Evolutionary conservation across 2,797 vertebrate species (phyloP), one percentile per base, ranked within the genome.

Genomic region (Siniperca scherzeri): DNA sequence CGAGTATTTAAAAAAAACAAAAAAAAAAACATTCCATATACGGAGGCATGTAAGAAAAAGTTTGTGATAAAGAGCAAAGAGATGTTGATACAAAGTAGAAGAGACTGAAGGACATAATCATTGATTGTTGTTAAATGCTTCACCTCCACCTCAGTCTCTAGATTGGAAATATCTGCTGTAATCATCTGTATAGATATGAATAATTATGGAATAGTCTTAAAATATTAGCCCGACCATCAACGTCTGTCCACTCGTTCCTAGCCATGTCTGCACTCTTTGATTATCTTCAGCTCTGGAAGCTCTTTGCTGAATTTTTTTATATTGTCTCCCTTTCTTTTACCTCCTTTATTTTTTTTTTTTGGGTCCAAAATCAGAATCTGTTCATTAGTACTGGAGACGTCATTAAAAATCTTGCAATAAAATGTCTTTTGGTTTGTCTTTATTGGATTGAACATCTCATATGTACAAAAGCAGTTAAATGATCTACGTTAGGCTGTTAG

Each of bases 331-430:
- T 72, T 82, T 88, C 50, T 87, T 77, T 91, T 88, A 81, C 84
- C 74, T 85, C 73, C 60, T 74, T 30, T 19, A 5, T 62, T 33
- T 59, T 22, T 61, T 71, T 57, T 46, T 83, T 91, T 90, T 81
- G 91, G 91, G 89, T 93, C 76, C 91, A 84, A 56, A 89, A 84
- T 89, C 80, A 65, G 68, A 88, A 67, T 89, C 81, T 90, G 81
- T 82, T 94, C 91, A 93, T 93, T 91, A 92, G 90, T 94, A 81
- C 86, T 91, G 91, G 92, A 90, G 83, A 93, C 81, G 69, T 94
- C 90, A 96, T 94, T 95, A 95, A 95, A 95, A 89, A 91, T 65
- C 89, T 94, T 94, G 93, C 93, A 96, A 95, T 94, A 93, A 93
- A 90, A 66, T 44, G 21, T 52, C 46, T 61, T 72, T 68, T 73